Conservation (phyloP, 2,888 invertebrate genomes). For the Eretmocerus hayati region DNA sequence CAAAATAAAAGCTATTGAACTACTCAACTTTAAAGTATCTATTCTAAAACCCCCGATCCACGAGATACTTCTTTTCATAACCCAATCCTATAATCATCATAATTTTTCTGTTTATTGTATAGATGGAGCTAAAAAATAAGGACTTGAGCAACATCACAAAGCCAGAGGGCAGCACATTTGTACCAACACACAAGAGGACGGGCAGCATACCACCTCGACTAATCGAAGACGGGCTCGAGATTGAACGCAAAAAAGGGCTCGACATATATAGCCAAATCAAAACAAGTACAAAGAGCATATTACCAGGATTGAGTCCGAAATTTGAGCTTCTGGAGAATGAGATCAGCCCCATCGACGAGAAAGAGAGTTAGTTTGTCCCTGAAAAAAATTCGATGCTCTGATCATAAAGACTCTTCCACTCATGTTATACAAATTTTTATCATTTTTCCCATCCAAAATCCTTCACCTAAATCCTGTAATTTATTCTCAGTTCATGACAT, state of each 20-base stretch:
- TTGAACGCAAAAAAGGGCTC: constrained; percentile 40
- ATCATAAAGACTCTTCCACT: neutral
- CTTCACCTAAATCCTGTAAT: too few species aligned
- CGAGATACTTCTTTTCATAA: too few species aligned
- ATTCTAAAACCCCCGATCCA: too few species aligned
- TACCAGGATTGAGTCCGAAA: constrained; percentile 52
- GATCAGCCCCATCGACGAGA: constrained; percentile 46
- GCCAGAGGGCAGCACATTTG: constrained; percentile 45
- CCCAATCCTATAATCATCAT: too few species aligned
- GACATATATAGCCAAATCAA: constrained; percentile 55
- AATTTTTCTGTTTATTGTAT: neutral
- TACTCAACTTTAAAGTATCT: too few species aligned
- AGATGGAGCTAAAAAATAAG: constrained; percentile 12
- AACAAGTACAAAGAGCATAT: constrained; percentile 48
- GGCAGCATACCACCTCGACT: constrained; percentile 54
- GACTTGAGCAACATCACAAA: constrained; percentile 29
- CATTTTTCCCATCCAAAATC: too few species aligned
- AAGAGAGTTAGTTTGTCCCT: constrained; percentile 41
- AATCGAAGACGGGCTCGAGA: constrained; percentile 48
- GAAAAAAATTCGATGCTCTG: neutral
- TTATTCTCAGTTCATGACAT: too few species aligned
- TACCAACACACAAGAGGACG: constrained; percentile 48
- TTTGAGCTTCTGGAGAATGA: constrained; percentile 56
- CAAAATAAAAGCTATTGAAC: too few species aligned
- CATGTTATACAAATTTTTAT: too few species aligned